Base-by-base conservation (phyloP, 1,140 invertebrate genomes). In the Philotrypesis tridentata region DNA sequence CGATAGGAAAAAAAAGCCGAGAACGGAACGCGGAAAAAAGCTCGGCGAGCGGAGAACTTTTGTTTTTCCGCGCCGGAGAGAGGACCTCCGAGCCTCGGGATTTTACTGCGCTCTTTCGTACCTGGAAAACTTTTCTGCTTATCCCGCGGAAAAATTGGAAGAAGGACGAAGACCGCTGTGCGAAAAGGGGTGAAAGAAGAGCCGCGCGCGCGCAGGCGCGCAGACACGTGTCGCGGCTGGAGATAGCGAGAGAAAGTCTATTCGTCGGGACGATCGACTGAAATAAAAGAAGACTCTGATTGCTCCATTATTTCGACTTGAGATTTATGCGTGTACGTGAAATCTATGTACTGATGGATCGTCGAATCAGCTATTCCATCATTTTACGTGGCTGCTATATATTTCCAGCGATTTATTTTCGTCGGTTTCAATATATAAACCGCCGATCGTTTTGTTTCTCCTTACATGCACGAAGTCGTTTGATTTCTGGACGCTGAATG, bases 1-100 rank as follows among this genome's bases (percentile, higher is more conserved):
- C n/a, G 67, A 70, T 31, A 37, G 63, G n/a, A 33, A 70, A 70
- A 70, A 70, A n/a, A n/a, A n/a, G n/a, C n/a, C n/a, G n/a, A n/a
- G n/a, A n/a, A n/a, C n/a, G n/a, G n/a, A n/a, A 25, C 29, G 67
- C 25, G 29, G 37, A 70, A 31, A 67, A 17, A 29, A 21, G 14
- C 25, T 8, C 27, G 29, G n/a, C n/a, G n/a, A n/a, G n/a, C n/a
- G n/a, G n/a, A 8, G 29, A 37, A 14, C 67, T 70, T 70, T 33
- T n/a, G 67, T 70, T 37, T 70, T 37, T 37, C 29, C 21, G 48
- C 21, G 17, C 48, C 37, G 11, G 17, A 12, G n/a, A 65, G 23
- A n/a, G 21, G n/a, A n/a, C n/a, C n/a, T 11, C 8, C 14, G 31
- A 6, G 29, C 14, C 29, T 37, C 67, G 17, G 67, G 67, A 70